Conservation (phyloP, 2,113 vertebrate species). For the Ardeotis arabs region DNA sequence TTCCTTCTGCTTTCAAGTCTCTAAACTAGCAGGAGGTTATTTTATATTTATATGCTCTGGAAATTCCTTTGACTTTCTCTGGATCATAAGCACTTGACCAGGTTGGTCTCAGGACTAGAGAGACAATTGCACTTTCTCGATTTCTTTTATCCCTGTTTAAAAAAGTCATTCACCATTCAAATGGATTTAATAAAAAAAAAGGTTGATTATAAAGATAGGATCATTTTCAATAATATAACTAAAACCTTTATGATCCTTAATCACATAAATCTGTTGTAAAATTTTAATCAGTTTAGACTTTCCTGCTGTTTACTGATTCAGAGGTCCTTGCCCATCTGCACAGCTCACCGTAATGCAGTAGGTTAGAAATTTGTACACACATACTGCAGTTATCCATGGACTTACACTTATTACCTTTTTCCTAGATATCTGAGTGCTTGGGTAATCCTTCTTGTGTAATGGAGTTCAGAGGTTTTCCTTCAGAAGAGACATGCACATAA, state of each 20-base stretch:
- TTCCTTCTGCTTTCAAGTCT: not conserved
- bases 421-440: not conserved
- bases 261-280: not conserved
- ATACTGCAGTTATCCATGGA: not conserved
- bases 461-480: not conserved
- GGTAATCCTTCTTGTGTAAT: not conserved
- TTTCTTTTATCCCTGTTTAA: not conserved
- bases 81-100: not conserved
- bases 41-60: not conserved
- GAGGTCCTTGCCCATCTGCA: not conserved
- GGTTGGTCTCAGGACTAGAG: not conserved
- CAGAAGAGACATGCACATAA: not conserved
- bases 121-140: not conserved
- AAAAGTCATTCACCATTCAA: not conserved
- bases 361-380: not conserved
- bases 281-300: conserved; percentile 13
- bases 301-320: not conserved
- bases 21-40: not conserved
- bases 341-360: not conserved
- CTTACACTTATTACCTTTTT: not conserved
- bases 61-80: not conserved
- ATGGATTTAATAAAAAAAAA: not conserved
- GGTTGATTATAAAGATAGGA: not conserved
- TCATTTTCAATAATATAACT: not conserved
- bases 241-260: not conserved